phyloP scores from a whole-genome alignment of 2,888 invertebrate species.

The Clanis bilineata region DNA sequence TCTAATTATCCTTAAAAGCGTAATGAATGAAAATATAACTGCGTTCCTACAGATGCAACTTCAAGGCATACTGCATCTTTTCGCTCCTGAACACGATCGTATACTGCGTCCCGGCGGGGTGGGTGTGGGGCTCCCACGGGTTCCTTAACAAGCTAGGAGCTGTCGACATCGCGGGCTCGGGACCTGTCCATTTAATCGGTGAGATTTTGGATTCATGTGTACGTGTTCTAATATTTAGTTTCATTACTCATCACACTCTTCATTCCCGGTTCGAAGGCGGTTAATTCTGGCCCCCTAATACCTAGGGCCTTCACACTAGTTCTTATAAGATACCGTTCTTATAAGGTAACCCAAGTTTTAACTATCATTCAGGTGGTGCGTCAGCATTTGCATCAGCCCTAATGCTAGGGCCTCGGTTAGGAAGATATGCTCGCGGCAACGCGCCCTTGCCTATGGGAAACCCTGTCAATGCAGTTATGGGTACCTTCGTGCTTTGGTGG shows the following conservation, averaged over 20 bases:
- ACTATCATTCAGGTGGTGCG: slow-evolving; percentile 79
- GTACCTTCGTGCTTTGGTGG: slow-evolving; percentile 97
- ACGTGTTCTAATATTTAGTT: too few relatives aligned
- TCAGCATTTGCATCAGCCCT: slow-evolving; percentile 93
- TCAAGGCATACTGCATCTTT: slow-evolving; percentile 95
- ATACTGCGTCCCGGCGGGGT: slow-evolving; percentile 96
- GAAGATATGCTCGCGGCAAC: slow-evolving; percentile 90
- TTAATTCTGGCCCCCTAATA: too few relatives aligned
- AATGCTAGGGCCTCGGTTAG: slow-evolving; percentile 94
- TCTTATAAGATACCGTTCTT: too few relatives aligned
- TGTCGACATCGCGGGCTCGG: slow-evolving; percentile 96
- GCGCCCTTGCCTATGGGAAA: slow-evolving; percentile 90
- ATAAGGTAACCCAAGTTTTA: neutral
- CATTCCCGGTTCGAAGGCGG: too few relatives aligned
- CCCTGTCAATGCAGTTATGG: slow-evolving; percentile 95
- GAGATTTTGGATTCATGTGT: neutral
- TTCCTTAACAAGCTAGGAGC: slow-evolving; percentile 92
- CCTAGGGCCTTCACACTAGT: too few relatives aligned
- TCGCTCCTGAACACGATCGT: slow-evolving; percentile 94
- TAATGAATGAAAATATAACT: neutral
- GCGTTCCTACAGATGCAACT: slow-evolving; percentile 87
- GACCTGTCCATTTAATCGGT: slow-evolving; percentile 94
- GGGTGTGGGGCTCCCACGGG: slow-evolving; percentile 95
- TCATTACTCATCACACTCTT: too few relatives aligned
- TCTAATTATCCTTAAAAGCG: too few relatives aligned